Percentiles rank a stretch among this genome's conserved stretches.
These are phyloP conservation scores for Dioctria rufipes DNA, from an alignment of 2,888 invertebrate genomes.

Conservation along the genomic window DNA sequence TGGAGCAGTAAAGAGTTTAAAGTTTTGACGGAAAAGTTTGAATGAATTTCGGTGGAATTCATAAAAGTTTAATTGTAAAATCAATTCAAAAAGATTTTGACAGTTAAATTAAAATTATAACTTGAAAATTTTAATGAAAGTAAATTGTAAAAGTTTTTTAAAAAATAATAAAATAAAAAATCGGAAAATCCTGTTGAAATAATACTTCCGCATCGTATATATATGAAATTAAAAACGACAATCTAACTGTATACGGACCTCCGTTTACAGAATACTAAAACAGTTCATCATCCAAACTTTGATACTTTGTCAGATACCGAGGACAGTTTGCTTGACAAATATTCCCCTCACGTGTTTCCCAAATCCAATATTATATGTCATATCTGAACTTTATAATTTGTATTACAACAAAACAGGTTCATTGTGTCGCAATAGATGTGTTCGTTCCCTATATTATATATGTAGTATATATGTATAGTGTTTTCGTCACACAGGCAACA, in stretches of 20 bases:
- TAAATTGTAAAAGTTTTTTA: no score
- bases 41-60: no score
- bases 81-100: no score
- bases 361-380: constrained; percentile 52
- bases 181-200: not conserved
- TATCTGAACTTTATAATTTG: constrained; percentile 52
- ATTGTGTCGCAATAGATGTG: constrained; percentile 15
- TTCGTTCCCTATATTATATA: not conserved
- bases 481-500: not conserved
- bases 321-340: constrained; percentile 32
- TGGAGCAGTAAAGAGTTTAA: no score
- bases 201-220: not conserved
- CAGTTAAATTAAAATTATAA: no score
- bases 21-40: no score
- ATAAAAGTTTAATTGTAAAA: no score
- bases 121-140: no score
- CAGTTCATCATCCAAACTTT: constrained; percentile 24
- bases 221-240: constrained; percentile 23
- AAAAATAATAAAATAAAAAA: not conserved
- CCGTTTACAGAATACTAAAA: constrained; percentile 25
- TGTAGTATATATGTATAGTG: not conserved
- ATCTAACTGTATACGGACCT: constrained; percentile 13
- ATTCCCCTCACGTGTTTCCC: constrained; percentile 42
- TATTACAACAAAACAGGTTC: constrained; percentile 38
- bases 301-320: constrained; percentile 20